These are phyloP conservation scores for Cercopithecus petaurista DNA, from an alignment of 2,797 vertebrate genomes.

Conservation along the genomic window DNA sequence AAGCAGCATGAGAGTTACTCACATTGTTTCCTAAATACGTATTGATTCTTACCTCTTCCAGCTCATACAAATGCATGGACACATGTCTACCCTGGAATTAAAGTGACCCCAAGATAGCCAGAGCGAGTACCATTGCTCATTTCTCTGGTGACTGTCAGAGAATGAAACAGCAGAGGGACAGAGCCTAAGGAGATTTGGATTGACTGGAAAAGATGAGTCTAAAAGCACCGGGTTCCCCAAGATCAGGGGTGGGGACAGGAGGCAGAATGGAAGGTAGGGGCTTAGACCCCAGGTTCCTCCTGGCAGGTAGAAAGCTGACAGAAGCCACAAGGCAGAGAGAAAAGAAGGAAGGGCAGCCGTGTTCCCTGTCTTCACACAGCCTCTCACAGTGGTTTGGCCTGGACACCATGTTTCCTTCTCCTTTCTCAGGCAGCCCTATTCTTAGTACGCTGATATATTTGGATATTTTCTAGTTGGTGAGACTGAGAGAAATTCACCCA, in stretches of 20 bases:
- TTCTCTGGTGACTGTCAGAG: neutral
- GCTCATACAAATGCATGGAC: conserved; percentile 10
- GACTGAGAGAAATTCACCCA: neutral
- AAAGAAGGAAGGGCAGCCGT: neutral
- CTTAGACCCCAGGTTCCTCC: neutral
- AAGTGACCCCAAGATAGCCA: neutral
- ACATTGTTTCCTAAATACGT: conserved; percentile 8
- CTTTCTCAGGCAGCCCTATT: neutral
- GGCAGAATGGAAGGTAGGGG: neutral
- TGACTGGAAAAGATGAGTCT: neutral
- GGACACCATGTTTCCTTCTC: neutral
- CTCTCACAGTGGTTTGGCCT: neutral
- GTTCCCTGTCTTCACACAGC: neutral
- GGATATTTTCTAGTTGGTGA: neutral
- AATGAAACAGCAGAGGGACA: neutral
- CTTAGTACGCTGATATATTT: neutral
- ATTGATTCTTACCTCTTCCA: conserved; percentile 4
- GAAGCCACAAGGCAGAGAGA: neutral
- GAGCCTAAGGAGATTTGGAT: neutral
- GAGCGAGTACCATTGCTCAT: neutral
- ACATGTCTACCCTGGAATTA: neutral
- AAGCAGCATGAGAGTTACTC: neutral
- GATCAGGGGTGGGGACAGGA: neutral
- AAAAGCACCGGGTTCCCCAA: neutral
- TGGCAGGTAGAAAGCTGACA: neutral